Evolutionary conservation across 2,888 invertebrate genomes (phyloP).

Genomic region (Epistrophe eligans): DNA sequence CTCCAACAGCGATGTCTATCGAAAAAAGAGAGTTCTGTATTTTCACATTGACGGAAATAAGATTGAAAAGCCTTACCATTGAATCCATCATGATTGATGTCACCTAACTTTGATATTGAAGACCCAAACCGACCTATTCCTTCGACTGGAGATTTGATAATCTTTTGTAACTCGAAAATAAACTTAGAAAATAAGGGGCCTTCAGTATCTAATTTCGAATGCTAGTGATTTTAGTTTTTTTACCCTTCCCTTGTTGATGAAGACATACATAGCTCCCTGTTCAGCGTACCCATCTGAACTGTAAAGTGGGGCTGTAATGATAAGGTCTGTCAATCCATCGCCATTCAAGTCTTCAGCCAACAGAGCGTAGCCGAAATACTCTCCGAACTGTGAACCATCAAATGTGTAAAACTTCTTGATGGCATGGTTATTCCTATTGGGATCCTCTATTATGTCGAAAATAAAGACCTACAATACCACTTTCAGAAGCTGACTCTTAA

Average conservation of each 20-base stretch:
- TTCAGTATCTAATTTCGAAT: no score
- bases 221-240: no score
- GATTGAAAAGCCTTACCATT: conserved; percentile 83
- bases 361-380: conserved; percentile 88
- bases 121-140: conserved; percentile 83
- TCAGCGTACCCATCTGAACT: conserved; percentile 81
- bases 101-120: conserved; percentile 84
- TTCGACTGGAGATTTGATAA: conserved; percentile 79
- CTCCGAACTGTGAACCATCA: conserved; percentile 85
- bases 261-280: conserved; percentile 83
- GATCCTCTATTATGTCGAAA: conserved; percentile 79
- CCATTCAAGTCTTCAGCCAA: conserved; percentile 87
- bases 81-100: conserved; percentile 89
- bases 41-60: background rate
- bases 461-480: conserved; percentile 80
- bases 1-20: conserved; percentile 88
- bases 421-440: conserved; percentile 61
- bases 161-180: conserved; percentile 80
- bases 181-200: conserved; percentile 77
- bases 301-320: conserved; percentile 87
- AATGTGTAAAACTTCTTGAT: conserved; percentile 81
- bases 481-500: background rate
- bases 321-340: conserved; percentile 87
- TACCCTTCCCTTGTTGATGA: conserved; percentile 83
- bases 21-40: conserved; percentile 14